Base-by-base conservation (phyloP, 2,113 vertebrate genomes). In the Archocentrus centrarchus region DNA sequence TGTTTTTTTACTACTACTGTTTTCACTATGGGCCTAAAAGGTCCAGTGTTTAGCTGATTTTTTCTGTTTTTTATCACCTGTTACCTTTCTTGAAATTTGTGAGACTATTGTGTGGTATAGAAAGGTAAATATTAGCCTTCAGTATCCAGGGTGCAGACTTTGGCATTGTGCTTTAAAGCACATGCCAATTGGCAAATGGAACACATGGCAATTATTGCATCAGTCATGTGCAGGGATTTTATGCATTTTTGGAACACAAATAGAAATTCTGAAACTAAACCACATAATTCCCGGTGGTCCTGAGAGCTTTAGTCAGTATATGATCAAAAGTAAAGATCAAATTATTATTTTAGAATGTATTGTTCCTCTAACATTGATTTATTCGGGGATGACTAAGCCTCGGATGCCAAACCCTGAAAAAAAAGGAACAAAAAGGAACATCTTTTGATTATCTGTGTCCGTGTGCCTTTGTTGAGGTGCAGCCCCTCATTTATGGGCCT, bases 401-500 rank as follows among this genome's bases (percentile, higher is more conserved):
- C 27, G 17, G 9, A 61, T 73, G 80, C 35, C 77, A 73, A 84
- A 80, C 39, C 64, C 80, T 37, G 62, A 78, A 11, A 27, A 58
- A 68, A 35, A 73, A 47, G 30, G 35, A 88, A 81, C 64, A 9
- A 8, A 60, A 83, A 88, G 8, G 7, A 73, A 60, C 47, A 59
- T 76, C 47, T 79, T 84, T 66, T 80, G 53, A 68, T 73, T 83
- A 75, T 81, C 68, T 77, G 84, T 73, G 80, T 73, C 44, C 41
- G 2, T 75, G 76, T 82, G 86, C 62, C 39, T 89, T 77, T 83
- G 85, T 89, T 78, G 39, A 88, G 39, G 83, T 88, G 80, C 70
- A 75, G 82, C 76, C 83, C 78, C 88, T 90, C 84, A 62, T 90
- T 90, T 89, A 59, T 3, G 32, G 62, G 64, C 5, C 35, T 85